A percentile compares a stretch with the other conserved stretches of the same genome.
Evolutionary conservation across 2,888 invertebrate species (phyloP).

Genomic region (Andrena hattorfiana): DNA sequence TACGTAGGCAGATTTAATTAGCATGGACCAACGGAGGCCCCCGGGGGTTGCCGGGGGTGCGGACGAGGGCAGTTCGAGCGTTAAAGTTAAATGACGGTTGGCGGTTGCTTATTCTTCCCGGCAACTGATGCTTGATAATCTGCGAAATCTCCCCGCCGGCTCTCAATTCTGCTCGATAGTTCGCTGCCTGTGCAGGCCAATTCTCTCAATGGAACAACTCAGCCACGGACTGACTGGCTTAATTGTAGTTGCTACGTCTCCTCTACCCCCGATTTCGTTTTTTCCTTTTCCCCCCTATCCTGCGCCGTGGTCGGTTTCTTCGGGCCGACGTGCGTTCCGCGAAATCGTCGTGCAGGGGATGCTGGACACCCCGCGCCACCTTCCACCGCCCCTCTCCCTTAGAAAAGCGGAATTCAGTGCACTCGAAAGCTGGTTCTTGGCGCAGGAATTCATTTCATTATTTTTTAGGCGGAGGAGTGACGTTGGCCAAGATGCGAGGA

Average conservation of each 20-base stretch:
- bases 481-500: background rate
- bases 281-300: constrained; percentile 49
- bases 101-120: constrained; percentile 85
- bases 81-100: constrained; percentile 85
- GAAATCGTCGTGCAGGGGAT: constrained; percentile 64
- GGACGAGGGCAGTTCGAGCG: constrained; percentile 77
- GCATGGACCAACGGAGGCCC: constrained; percentile 80
- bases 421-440: too few species aligned
- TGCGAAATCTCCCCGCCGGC: constrained; percentile 80
- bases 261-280: constrained; percentile 60
- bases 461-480: background rate
- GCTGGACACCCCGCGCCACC: too few species aligned
- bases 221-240: constrained; percentile 82
- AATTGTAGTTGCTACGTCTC: constrained; percentile 82
- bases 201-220: constrained; percentile 84
- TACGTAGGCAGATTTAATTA: constrained; percentile 83
- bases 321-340: constrained; percentile 42
- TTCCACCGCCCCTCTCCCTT: too few species aligned
- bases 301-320: constrained; percentile 49
- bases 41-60: constrained; percentile 69
- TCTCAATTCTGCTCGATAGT: constrained; percentile 83
- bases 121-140: constrained; percentile 85
- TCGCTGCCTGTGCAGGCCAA: constrained; percentile 80
- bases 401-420: too few species aligned
- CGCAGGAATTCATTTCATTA: too few species aligned